Evolutionary conservation across 2,113 vertebrate species (phyloP), one percentile per base, ranked within the genome.

Genomic region (Octodon degus): DNA sequence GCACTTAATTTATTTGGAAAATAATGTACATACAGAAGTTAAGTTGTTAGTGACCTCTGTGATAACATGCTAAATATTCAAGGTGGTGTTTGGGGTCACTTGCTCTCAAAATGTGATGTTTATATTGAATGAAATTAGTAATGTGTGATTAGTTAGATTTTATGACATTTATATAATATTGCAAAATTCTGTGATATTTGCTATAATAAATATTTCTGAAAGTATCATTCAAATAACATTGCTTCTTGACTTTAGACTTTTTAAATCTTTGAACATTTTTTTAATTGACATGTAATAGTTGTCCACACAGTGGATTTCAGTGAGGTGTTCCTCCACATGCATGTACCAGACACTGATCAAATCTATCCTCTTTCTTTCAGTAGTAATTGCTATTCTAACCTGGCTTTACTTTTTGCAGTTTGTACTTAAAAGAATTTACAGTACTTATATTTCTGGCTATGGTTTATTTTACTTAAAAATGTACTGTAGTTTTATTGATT

Each of bases 161-260:
- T 91, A 2, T 37, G 58, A 87, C 37, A 50, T 32, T 58, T 90
- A 53, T 50, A 70, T 37, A 89, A 40, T 93, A 91, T 86, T 96
- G 50, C 14, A 79, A 90, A 80, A 58, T 55, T 72, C 2, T 94
- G 7, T 68, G 65, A 85, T 65, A 82, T 93, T 82, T 81, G 2
- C 67, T 83, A 1, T 82, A 68, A 67, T 67, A 62, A 0, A 89
- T 24, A 63, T 76, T 68, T 50, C 30, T 87, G 30, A 82, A 86
- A 40, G 70, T 65, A 65, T 32, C 50, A 40, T 86, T 30, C 62
- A 53, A 65, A 24, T 77, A 16, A 62, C 22, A 63, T 82, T 94
- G n/a, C 80, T 93, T 68, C 85, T 58, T 9, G n/a, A 5, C 62
- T 87, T 89, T 67, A 72, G 79, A 53, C 70, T 60, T 87, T 7